Evolutionary conservation across 2,888 invertebrate genomes (phyloP).

Genomic region (Ceraclea dissimilis): DNA sequence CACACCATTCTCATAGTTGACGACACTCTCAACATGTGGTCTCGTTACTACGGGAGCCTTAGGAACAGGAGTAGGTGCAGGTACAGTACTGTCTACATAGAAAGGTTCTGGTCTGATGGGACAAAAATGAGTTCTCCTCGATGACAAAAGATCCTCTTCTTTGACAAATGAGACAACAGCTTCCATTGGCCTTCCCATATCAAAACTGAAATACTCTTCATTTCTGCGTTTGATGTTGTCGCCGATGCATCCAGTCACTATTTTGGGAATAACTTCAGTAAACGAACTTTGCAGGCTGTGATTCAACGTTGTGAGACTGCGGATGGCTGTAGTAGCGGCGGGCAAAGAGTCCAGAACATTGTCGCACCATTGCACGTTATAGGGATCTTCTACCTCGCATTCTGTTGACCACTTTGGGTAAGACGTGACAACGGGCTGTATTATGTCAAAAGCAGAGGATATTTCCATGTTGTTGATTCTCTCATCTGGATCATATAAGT

Average conservation of each 20-base stretch:
- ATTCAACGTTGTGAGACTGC: conserved; percentile 52
- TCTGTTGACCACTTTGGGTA: conserved; percentile 2
- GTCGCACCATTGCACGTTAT: conserved; percentile 33
- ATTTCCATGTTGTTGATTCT: neutral
- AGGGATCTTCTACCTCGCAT: conserved; percentile 21
- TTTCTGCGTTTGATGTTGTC: conserved; percentile 19
- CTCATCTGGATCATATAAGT: conserved; percentile 21
- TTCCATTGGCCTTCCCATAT: conserved; percentile 11
- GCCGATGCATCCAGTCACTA: conserved; percentile 21
- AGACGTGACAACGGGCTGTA: neutral
- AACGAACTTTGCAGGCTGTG: conserved; percentile 57
- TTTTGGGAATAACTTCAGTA: conserved; percentile 47
- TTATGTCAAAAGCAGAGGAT: neutral
- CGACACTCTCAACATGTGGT: conserved; percentile 22
- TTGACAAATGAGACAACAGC: conserved; percentile 25
- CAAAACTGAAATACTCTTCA: conserved; percentile 13
- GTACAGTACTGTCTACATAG: conserved; percentile 33
- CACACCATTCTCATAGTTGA: conserved; percentile 59
- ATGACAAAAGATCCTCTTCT: conserved; percentile 60
- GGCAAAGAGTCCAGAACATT: conserved; percentile 40
- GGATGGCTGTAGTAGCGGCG: conserved; percentile 37
- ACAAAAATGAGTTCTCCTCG: conserved; percentile 74
- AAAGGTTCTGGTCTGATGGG: conserved; percentile 55
- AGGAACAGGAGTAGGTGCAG: conserved; percentile 28
- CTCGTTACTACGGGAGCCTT: conserved; percentile 14